Evolutionary conservation across 2,797 vertebrate genomes (phyloP), one percentile per base, ranked within the genome.

Genomic region (Pagetopsis macropterus): DNA sequence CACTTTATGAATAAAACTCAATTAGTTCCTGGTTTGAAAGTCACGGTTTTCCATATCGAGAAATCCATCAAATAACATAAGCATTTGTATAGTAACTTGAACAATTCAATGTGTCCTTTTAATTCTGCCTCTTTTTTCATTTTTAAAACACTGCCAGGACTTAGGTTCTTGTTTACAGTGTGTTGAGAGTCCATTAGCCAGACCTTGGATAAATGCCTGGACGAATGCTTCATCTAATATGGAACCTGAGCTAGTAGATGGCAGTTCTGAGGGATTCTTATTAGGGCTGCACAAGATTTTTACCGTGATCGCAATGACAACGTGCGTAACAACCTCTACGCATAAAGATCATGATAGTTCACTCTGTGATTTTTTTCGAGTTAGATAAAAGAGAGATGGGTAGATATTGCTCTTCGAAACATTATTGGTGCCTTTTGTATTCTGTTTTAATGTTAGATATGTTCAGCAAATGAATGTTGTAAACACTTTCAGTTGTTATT

Each of bases 121-220:
- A 45, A 65, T 41, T 59, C 9, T 16, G 14, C 19, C 70, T 12
- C 23, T n/a, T 79, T 78, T 59, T 9, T 62, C 9, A 27, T 48
- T 68, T 75, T 50, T 50, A 21, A 64, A 66, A 15, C 51, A 51
- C 54, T 44, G 11, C 3, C 50, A 59, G 23, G 16, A 45, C 19
- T 52, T 70, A n/a, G 56, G 46, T 49, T 43, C 0, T 43, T 48
- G 33, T 78, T 75, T 81, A 68, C 19, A 65, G 21, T 69, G 19
- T 65, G 23, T 2, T 51, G 46, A 71, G 43, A 49, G 71, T 60
- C 61, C 33, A 62, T 76, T 72, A 71, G 46, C 41, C 33, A 56
- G 27, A 61, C 27, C 27, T 49, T 61, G 46, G 65, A 79, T 60
- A 54, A 41, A 33, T 59, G 64, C 70, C 57, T 40, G 41, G 44